A percentile compares a stretch with the other conserved stretches of the same genome.
These are phyloP conservation scores for Strix uralensis DNA, from an alignment of 2,113 vertebrate species.

Conservation along the genomic window DNA sequence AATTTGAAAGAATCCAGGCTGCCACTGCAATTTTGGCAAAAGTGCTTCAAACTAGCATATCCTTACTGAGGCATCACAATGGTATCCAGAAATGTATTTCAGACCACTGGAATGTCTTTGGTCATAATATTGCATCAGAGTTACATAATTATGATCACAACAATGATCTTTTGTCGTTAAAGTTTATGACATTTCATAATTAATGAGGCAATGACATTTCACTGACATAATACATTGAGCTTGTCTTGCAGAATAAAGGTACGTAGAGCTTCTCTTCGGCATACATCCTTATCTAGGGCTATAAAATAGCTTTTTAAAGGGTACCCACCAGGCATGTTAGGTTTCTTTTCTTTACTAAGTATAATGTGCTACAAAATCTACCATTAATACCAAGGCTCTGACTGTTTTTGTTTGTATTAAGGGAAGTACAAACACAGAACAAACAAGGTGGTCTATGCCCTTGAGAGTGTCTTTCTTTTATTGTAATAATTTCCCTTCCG, in stretches of 20 bases:
- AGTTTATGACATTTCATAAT: conserved; percentile 14
- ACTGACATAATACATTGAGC: neutral
- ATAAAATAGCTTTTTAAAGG: neutral
- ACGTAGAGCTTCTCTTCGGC: neutral
- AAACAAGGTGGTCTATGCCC: conserved; percentile 13
- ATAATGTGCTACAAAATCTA: neutral
- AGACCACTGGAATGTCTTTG: conserved; percentile 50
- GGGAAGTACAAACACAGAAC: conserved; percentile 22
- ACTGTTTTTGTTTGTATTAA: neutral
- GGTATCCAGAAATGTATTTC: conserved; percentile 19
- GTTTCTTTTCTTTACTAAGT: neutral
- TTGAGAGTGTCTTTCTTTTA: neutral
- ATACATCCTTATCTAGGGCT: neutral
- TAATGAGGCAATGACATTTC: conserved; percentile 18
- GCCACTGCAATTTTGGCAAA: conserved; percentile 2
- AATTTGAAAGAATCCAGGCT: conserved; percentile 7
- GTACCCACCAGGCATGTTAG: neutral
- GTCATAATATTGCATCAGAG: conserved; percentile 33
- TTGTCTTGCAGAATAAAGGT: neutral
- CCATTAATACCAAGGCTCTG: neutral
- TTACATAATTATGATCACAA: conserved; percentile 46
- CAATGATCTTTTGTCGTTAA: conserved; percentile 32
- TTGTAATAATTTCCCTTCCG: neutral
- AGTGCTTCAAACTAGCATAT: neutral
- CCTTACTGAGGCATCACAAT: conserved; percentile 21